Conservation (phyloP, 2,113 vertebrate genomes). For the Chaetura pelagica region DNA sequence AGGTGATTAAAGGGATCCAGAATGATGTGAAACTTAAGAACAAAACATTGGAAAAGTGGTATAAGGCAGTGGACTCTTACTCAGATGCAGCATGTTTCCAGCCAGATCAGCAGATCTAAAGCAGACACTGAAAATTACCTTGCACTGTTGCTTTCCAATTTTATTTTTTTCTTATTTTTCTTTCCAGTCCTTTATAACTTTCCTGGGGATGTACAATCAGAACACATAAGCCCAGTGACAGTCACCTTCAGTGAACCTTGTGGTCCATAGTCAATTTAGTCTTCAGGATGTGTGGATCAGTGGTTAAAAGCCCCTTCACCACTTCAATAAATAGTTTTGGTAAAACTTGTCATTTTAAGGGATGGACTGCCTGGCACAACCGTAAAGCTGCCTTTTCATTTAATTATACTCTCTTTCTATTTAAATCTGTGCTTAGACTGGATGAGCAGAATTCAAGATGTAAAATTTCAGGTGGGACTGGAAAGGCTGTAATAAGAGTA, state of each 20-base stretch:
- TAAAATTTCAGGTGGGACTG: not conserved
- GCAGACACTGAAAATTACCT: not conserved
- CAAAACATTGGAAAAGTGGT: rapidly evolving
- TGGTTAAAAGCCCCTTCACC: not conserved
- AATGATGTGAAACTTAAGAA: not conserved
- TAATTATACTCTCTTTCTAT: not conserved
- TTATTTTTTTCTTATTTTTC: not conserved
- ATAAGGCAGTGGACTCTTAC: not conserved
- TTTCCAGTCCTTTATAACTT: not conserved
- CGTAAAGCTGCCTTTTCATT: not conserved
- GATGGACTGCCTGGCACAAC: not conserved
- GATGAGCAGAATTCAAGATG: not conserved
- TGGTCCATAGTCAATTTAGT: not conserved
- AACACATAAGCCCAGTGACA: not conserved
- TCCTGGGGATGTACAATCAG: not conserved
- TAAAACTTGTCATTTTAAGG: not conserved
- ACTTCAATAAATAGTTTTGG: not conserved
- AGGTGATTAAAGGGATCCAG: not conserved
- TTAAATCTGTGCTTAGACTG: not conserved
- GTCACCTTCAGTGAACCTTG: not conserved
- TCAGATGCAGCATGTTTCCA: not conserved
- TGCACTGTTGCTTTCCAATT: not conserved
- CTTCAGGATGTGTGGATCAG: not conserved
- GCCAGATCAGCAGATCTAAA: not conserved
- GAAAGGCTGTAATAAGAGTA: not conserved